Evolutionary conservation across 2,888 invertebrate genomes (phyloP).

Genomic region (Antitype chi): DNA sequence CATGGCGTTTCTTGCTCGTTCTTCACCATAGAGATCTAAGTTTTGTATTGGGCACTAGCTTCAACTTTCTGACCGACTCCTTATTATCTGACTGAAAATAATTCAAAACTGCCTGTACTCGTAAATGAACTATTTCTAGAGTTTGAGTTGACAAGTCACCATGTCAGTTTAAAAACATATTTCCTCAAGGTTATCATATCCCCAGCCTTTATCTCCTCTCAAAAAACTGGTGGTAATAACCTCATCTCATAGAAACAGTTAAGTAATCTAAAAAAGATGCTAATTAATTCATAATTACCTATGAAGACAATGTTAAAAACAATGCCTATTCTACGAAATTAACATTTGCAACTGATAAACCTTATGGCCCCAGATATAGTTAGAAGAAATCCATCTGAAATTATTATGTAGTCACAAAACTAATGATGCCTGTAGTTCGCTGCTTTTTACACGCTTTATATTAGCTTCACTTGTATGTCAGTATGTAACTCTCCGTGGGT

Average conservation of each 20-base stretch:
- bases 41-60: not conserved
- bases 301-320: constrained; percentile 18
- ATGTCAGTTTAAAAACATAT: not conserved
- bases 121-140: not conserved
- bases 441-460: no score
- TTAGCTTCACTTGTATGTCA: no score
- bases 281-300: constrained; percentile 36
- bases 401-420: not conserved
- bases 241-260: constrained; percentile 44
- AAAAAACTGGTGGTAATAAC: constrained; percentile 38
- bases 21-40: not conserved
- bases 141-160: not conserved
- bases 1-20: not conserved
- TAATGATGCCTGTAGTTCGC: not conserved
- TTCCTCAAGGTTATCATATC: not conserved
- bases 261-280: constrained; percentile 9
- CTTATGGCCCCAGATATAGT: constrained; percentile 15
- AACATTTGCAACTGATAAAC: constrained; percentile 38
- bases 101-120: not conserved
- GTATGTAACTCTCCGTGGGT: no score
- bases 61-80: not conserved
- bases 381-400: constrained; percentile 4
- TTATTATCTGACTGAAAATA: not conserved
- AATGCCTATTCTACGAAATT: constrained; percentile 30
- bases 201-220: not conserved